Evolutionary conservation across 2,113 vertebrate genomes (phyloP).

Genomic region (Uropsilus gracilis): DNA sequence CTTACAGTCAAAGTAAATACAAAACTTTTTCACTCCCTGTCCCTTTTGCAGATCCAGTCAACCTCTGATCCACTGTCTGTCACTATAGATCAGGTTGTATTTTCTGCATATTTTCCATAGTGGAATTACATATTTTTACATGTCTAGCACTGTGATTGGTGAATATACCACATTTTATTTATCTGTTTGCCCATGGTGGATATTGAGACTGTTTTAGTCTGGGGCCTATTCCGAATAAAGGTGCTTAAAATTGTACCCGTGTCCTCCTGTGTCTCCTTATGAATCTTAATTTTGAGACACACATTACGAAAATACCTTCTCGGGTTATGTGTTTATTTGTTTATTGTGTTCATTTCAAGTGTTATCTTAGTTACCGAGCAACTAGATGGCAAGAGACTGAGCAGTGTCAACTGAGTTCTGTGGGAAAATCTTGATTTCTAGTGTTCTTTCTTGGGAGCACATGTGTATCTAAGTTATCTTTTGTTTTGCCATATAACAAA

Average conservation of each 20-base stretch:
- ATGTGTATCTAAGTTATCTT: background rate
- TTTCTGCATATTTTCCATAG: constrained; percentile 35
- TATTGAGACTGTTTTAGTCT: background rate
- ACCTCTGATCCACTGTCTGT: background rate
- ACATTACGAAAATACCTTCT: constrained; percentile 12
- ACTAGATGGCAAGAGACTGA: background rate
- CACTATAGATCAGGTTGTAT: background rate
- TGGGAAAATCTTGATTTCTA: constrained; percentile 36
- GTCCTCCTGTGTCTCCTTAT: background rate
- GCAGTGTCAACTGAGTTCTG: background rate
- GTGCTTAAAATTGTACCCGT: background rate
- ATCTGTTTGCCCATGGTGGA: background rate
- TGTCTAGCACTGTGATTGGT: too few relatives aligned
- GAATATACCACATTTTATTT: background rate
- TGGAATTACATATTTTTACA: background rate
- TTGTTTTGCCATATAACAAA: background rate
- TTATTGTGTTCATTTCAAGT: background rate
- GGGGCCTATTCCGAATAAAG: constrained; percentile 10
- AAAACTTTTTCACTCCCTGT: background rate
- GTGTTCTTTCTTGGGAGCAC: constrained; percentile 7
- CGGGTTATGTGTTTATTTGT: background rate
- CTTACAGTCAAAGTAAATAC: background rate
- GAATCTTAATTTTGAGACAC: constrained; percentile 22
- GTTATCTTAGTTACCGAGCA: background rate
- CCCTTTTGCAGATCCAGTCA: background rate